Base-by-base conservation (phyloP, 30 jellyfish, hydroid and myxozoan genomes). In the Aurelia sp. region DNA sequence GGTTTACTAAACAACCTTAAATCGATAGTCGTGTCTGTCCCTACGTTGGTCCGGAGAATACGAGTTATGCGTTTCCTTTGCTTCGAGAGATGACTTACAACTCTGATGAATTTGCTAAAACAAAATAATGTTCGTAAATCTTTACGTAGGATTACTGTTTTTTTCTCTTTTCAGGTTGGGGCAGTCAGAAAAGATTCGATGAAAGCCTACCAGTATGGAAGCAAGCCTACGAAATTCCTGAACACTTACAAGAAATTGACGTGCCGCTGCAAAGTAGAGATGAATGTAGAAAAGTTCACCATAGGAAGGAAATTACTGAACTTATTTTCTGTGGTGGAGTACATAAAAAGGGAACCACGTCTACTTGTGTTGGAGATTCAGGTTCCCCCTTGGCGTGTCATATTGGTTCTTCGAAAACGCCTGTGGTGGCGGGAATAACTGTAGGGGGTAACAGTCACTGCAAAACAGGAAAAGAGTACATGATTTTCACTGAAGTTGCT, bases 361-460 rank as follows among this genome's bases (percentile, higher is more conserved):
- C 88, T 4, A 66, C 83, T 50, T 85, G 94, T 63, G 57, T 72
- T 48, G 94, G 94, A n/a, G 94, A 85, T 61, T 85, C 94, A 8
- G 94, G 94, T 40, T 85, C 94, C 76, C 94, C 94, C 67, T 89
- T 85, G 17, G 76, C 76, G 50, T 85, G 94, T 82, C 50, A 44
- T 8, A 47, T 9, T 9, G 72, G 67, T 11, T n/a, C 20, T 4
- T 13, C 55, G 30, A 16, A 64, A 10, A 47, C 53, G 53, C 77
- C 82, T 9, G 47, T 73, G 17, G 47, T 85, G 0, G 94, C 94
- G 1, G 94, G 94, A 13, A 73, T 85, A 22, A 82, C 76, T 17
- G 58, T 75, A 33, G 94, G 94, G 68, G 94, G 94, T 22, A 72
- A 85, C 63, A 19, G 53, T 47, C 66, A 58, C 27, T 85, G 94